Evolutionary conservation across 2,797 vertebrate species (phyloP).

Genomic region (Gila robusta): DNA sequence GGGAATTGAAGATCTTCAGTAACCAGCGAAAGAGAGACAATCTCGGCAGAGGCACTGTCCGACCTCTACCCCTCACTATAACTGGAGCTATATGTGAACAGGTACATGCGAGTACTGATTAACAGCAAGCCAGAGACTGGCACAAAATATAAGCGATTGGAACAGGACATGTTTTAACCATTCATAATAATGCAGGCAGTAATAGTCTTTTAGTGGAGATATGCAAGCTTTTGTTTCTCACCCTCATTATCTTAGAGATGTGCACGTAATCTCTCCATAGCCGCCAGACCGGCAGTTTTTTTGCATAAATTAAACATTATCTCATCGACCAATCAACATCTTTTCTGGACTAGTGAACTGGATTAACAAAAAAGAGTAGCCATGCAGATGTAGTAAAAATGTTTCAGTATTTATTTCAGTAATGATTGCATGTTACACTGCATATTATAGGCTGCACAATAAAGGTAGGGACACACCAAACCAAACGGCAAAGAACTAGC

Average conservation of each 20-base stretch:
- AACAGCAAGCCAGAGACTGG: too few species aligned
- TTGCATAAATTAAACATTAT: neutral
- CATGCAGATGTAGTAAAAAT: neutral
- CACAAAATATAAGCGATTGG: neutral
- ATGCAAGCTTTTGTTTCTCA: neutral
- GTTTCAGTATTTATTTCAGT: neutral
- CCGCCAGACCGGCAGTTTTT: neutral
- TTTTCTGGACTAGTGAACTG: neutral
- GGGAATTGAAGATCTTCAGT: conserved; percentile 96
- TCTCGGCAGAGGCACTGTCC: conserved; percentile 92
- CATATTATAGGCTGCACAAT: neutral
- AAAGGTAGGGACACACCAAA: too few species aligned
- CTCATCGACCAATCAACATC: too few species aligned
- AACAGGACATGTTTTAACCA: neutral
- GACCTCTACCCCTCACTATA: conserved; percentile 93
- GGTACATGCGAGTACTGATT: conserved; percentile 73
- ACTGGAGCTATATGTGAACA: conserved; percentile 93
- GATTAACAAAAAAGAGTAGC: neutral
- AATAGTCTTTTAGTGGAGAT: neutral
- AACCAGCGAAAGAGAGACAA: conserved; percentile 96
- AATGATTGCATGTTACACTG: neutral
- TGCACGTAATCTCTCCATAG: neutral
- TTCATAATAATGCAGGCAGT: neutral
- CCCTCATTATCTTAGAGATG: neutral
- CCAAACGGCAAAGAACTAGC: too few species aligned